These are phyloP conservation scores for Orthosia incerta DNA, from an alignment of 2,888 invertebrate species.

Conservation along the genomic window DNA sequence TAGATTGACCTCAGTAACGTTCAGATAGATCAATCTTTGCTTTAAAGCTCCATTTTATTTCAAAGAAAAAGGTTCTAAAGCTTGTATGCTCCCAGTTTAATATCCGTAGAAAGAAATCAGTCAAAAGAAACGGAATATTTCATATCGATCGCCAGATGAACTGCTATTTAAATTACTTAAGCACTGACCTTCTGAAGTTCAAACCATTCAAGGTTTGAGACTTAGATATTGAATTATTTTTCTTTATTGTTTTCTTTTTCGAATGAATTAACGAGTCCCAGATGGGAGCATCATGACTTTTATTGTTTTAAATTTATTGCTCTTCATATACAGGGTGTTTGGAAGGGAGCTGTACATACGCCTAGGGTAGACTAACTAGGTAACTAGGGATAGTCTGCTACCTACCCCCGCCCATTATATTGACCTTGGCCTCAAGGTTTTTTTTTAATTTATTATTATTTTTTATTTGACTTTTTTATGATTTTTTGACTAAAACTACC, in stretches of 20 bases:
- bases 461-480: no score
- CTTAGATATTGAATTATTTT: no score
- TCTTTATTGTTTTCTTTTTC: not conserved
- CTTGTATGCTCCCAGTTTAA: conserved; percentile 15
- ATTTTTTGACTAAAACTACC: no score
- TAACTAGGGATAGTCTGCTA: no score
- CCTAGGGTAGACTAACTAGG: no score
- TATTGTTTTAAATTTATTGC: no score
- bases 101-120: conserved; percentile 4
- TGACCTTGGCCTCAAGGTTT: no score
- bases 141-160: not conserved
- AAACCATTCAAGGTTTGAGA: conserved; percentile 1
- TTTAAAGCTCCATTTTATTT: not conserved
- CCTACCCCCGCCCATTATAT: no score
- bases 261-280: not conserved
- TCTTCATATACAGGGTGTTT: no score
- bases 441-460: no score
- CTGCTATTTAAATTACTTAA: conserved; percentile 21
- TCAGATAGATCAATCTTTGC: not conserved
- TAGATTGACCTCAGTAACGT: not conserved
- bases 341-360: no score
- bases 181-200: conserved; percentile 3
- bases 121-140: conserved; percentile 27
- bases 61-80: not conserved
- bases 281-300: no score